Evolutionary conservation across 2,888 invertebrate genomes (phyloP).

Genomic region (Drosophila maculinotata): DNA sequence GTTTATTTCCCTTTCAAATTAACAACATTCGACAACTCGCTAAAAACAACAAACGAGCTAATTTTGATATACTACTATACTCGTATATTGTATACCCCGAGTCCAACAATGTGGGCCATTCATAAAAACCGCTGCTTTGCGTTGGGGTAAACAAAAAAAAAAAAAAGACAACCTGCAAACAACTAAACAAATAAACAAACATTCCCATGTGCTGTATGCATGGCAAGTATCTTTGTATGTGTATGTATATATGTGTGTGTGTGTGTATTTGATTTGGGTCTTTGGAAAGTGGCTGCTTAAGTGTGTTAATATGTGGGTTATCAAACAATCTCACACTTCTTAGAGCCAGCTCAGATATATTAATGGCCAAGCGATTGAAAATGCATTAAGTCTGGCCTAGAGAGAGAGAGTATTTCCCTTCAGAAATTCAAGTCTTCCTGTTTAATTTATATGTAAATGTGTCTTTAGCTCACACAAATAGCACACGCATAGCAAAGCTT

Average conservation of each 20-base stretch:
- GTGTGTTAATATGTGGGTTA: constrained; percentile 44
- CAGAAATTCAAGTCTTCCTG: too few species aligned
- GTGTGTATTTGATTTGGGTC: constrained; percentile 24
- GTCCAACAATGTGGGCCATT: constrained; percentile 73
- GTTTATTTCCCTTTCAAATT: constrained; percentile 60
- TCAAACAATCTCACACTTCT: constrained; percentile 40
- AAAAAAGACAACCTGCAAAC: constrained; percentile 9
- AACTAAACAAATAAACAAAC: constrained; percentile 34
- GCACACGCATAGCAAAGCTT: neutral
- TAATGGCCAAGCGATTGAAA: constrained; percentile 5
- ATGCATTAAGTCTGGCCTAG: constrained; percentile 9
- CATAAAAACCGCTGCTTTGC: constrained; percentile 48
- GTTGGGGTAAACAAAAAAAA: neutral
- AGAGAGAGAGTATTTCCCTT: neutral
- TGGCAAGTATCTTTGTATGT: constrained; percentile 10
- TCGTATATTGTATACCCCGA: constrained; percentile 23
- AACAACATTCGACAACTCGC: constrained; percentile 44
- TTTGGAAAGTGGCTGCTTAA: constrained; percentile 26
- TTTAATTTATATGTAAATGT: neutral
- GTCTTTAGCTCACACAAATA: neutral
- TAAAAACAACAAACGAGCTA: constrained; percentile 35
- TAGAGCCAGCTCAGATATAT: constrained; percentile 2
- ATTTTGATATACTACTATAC: constrained; percentile 20
- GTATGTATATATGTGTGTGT: constrained; percentile 2
- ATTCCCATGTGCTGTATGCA: constrained; percentile 11